Conservation (phyloP, 2,888 invertebrate genomes). For the Apomyelois bistriatella region DNA sequence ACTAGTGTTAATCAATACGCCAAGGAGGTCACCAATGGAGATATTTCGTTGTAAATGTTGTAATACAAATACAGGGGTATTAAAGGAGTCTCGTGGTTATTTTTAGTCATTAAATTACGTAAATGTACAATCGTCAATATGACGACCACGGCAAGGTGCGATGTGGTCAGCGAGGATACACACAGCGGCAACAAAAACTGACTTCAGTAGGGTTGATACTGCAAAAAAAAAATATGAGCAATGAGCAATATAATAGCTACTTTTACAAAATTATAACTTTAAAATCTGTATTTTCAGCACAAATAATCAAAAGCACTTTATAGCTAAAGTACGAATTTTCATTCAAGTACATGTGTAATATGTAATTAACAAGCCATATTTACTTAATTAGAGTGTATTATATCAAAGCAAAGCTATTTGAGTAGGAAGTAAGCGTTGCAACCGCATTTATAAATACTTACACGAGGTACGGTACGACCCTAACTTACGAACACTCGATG, state of each 20-base stretch:
- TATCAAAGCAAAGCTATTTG: constrained; percentile 32
- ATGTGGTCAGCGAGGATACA: constrained; percentile 28
- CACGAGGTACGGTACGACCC: constrained; percentile 63
- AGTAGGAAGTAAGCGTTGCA: constrained; percentile 48
- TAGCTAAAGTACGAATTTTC: background rate
- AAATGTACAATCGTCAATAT: constrained; percentile 32
- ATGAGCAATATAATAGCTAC: no score
- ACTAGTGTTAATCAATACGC: no score
- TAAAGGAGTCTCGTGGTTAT: constrained; percentile 8
- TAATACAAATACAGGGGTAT: background rate
- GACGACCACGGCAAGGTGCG: constrained; percentile 36
- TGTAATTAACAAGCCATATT: background rate
- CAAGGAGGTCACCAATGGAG: no score
- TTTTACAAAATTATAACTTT: no score
- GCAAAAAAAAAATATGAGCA: background rate
- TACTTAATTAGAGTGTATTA: constrained; percentile 25
- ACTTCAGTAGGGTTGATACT: constrained; percentile 22
- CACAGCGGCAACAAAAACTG: constrained; percentile 23
- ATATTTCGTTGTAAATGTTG: no score
- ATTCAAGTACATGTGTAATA: background rate
- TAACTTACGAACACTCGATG: constrained; percentile 71
- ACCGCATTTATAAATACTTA: constrained; percentile 64
- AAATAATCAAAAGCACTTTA: background rate
- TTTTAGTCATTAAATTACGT: constrained; percentile 22
- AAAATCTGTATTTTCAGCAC: background rate